A percentile compares a stretch with the other conserved stretches of the same genome.
phyloP scores from a whole-genome alignment of 1,140 invertebrate genomes.

The Bombus ignitus region DNA sequence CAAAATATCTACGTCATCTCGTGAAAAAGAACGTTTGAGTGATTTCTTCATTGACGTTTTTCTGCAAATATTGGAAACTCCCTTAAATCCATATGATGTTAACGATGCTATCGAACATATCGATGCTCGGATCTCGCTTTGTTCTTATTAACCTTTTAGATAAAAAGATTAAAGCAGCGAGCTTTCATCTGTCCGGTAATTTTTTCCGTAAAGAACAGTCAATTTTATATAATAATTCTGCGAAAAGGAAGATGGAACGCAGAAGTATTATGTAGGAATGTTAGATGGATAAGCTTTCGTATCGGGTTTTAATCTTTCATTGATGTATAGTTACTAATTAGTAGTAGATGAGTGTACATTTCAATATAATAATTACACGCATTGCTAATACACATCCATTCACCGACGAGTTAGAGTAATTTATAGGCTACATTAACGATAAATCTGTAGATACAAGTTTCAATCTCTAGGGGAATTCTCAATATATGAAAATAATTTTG shows the following conservation, averaged over 20 bases:
- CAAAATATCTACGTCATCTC: background rate
- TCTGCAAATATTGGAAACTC: background rate
- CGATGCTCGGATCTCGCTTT: background rate
- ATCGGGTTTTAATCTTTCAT: background rate
- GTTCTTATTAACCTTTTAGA: background rate
- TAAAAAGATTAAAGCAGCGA: background rate
- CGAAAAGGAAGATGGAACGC: background rate
- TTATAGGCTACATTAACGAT: background rate
- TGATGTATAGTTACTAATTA: background rate
- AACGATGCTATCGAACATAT: too few relatives aligned
- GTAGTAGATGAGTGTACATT: background rate
- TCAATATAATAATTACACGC: background rate
- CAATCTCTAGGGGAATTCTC: background rate
- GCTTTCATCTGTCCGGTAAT: background rate
- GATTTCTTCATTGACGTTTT: background rate
- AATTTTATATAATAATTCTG: background rate
- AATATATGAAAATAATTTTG: background rate
- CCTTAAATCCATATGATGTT: background rate
- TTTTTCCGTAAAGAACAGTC: too few relatives aligned
- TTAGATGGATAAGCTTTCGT: background rate
- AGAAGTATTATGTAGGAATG: background rate
- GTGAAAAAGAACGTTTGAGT: background rate
- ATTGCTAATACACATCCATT: background rate
- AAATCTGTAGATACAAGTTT: background rate
- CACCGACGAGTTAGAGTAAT: background rate